phyloP scores from a whole-genome alignment of 2,797 vertebrate genomes.

The Sebastiscus albofasciatus region DNA sequence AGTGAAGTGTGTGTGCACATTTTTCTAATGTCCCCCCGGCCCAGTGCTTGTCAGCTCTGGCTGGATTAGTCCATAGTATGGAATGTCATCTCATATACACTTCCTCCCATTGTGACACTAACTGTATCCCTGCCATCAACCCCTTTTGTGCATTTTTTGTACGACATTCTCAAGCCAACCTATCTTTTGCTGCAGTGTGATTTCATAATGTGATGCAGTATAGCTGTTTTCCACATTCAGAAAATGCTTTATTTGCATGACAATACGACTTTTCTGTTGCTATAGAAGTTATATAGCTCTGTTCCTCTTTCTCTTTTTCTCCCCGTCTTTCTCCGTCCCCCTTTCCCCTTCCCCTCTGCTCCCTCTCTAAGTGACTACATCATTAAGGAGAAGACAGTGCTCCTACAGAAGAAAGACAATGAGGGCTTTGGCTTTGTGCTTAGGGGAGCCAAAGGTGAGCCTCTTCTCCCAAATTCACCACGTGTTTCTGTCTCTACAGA shows the following conservation, averaged over 20 bases:
- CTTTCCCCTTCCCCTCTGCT: slow-evolving; percentile 16
- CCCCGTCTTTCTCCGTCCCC: slow-evolving; percentile 7
- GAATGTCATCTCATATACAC: slow-evolving; percentile 54
- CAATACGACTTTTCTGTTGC: slow-evolving; percentile 42
- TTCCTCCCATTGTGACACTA: slow-evolving; percentile 57
- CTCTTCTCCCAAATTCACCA: slow-evolving; percentile 1
- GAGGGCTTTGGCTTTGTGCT: slow-evolving; percentile 96
- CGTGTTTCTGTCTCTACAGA: neutral
- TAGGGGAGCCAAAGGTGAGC: slow-evolving; percentile 94
- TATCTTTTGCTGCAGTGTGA: slow-evolving; percentile 71
- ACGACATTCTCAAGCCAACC: slow-evolving; percentile 57
- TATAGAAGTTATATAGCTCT: slow-evolving; percentile 44
- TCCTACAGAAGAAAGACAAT: slow-evolving; percentile 97
- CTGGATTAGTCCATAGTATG: slow-evolving; percentile 54
- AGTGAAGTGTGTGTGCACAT: slow-evolving; percentile 58
- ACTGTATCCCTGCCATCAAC: slow-evolving; percentile 58
- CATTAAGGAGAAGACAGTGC: slow-evolving; percentile 96
- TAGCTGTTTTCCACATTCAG: slow-evolving; percentile 58
- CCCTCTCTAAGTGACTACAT: slow-evolving; percentile 90
- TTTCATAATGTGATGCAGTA: slow-evolving; percentile 69
- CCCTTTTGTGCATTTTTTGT: slow-evolving; percentile 55
- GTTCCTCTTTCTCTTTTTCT: slow-evolving; percentile 16
- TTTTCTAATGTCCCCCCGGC: slow-evolving; percentile 44
- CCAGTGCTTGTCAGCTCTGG: slow-evolving; percentile 46
- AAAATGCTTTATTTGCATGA: slow-evolving; percentile 71